Conservation (phyloP, 2,888 invertebrate genomes). For the Therioaphis trifolii region DNA sequence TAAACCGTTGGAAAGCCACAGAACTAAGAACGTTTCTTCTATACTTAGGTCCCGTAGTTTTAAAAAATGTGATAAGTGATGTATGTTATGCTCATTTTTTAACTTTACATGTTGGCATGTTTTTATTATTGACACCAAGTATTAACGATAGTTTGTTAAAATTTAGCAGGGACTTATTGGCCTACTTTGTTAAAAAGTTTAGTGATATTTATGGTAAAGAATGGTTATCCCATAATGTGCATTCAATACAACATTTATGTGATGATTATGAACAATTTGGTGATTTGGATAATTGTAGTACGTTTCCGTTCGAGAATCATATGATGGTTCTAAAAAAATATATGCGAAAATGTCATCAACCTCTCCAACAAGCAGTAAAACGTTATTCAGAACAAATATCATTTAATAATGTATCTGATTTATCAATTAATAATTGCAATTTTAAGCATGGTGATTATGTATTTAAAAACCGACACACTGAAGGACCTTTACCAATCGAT, state of each 20-base stretch:
- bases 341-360: not conserved
- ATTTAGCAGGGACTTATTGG: not conserved
- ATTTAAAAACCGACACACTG: too few species aligned
- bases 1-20: not conserved
- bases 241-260: not conserved
- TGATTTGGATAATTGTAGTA: not conserved
- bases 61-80: not conserved
- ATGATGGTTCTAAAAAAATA: not conserved
- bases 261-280: not conserved
- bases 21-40: not conserved
- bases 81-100: not conserved
- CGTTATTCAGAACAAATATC: not conserved
- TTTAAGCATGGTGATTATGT: too few species aligned
- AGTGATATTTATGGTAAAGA: not conserved
- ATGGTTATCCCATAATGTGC: not conserved
- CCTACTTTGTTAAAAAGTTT: not conserved
- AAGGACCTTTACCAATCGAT: too few species aligned
- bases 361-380: slow-evolving; percentile 2
- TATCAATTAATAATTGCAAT: too few species aligned
- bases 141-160: not conserved
- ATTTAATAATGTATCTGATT: not conserved
- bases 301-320: not conserved
- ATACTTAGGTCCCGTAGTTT: not conserved
- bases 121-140: not conserved
- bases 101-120: not conserved